A percentile compares a stretch with the other conserved stretches of the same genome.
These are phyloP conservation scores for Eledone cirrhosa DNA, from an alignment of 2,888 invertebrate species.

Conservation along the genomic window DNA sequence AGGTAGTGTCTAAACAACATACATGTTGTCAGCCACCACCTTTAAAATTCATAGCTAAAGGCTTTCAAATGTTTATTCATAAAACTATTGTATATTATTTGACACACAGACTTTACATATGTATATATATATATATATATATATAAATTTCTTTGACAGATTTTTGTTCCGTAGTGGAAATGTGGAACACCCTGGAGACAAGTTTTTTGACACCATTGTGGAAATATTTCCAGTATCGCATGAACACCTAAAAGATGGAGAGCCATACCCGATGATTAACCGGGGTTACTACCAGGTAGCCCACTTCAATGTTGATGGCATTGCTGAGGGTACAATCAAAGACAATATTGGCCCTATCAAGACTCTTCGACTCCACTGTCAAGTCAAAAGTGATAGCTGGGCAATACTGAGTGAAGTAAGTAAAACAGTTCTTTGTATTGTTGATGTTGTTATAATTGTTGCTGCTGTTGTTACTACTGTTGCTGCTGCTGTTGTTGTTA, in stretches of 20 bases:
- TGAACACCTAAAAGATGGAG: slow-evolving; percentile 26
- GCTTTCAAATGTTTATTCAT: too few species aligned
- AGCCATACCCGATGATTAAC: slow-evolving; percentile 52
- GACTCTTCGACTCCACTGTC: slow-evolving; percentile 80
- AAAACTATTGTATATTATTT: too few species aligned
- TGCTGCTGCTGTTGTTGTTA: too few species aligned
- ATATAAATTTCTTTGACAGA: slow-evolving; percentile 42
- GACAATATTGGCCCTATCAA: slow-evolving; percentile 76
- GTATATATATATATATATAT: not conserved
- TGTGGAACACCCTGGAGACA: slow-evolving; percentile 86
- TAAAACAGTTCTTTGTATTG: slow-evolving; percentile 27
- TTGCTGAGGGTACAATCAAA: slow-evolving; percentile 79
- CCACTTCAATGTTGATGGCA: slow-evolving; percentile 81
- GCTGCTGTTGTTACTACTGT: too few species aligned
- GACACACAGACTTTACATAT: too few species aligned
- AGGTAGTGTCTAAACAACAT: too few species aligned
- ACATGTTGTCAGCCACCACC: too few species aligned
- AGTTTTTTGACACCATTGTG: slow-evolving; percentile 85
- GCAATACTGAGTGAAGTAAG: slow-evolving; percentile 89
- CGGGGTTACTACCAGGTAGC: slow-evolving; percentile 78
- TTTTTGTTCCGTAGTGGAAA: slow-evolving; percentile 77
- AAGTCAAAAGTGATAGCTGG: slow-evolving; percentile 86
- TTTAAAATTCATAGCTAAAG: too few species aligned
- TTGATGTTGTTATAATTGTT: too few species aligned
- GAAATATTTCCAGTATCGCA: slow-evolving; percentile 75